Conservation (phyloP, 2,888 invertebrate species). For the Dendrolimus pini region DNA sequence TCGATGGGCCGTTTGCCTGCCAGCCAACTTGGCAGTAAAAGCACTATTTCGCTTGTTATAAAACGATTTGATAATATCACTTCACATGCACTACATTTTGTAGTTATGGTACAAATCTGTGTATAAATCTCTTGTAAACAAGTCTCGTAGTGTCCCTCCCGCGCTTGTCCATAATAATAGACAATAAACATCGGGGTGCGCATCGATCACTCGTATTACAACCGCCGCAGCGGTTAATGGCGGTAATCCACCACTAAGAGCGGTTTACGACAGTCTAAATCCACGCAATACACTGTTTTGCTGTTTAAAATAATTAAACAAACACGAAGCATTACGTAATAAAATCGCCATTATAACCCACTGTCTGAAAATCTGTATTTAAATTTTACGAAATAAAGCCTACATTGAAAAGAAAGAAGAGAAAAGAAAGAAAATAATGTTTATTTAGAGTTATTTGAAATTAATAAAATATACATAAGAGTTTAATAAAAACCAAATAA, state of each 20-base stretch:
- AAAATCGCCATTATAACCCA: neutral
- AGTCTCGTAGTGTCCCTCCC: conserved; percentile 21
- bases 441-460: too few relatives aligned
- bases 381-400: neutral
- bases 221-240: conserved; percentile 55
- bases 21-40: too few relatives aligned
- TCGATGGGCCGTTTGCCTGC: too few relatives aligned
- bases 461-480: too few relatives aligned
- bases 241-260: conserved; percentile 64
- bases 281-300: conserved; percentile 23
- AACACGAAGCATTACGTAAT: conserved; percentile 5
- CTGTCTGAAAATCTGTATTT: neutral
- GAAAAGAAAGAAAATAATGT: too few relatives aligned
- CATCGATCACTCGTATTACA: conserved; percentile 68
- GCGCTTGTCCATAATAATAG: conserved; percentile 30
- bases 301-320: conserved; percentile 24
- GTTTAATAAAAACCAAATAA: too few relatives aligned
- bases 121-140: neutral
- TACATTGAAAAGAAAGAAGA: too few relatives aligned
- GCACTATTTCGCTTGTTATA: too few relatives aligned
- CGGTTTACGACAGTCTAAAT: conserved; percentile 52
- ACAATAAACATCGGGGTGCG: conserved; percentile 49
- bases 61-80: too few relatives aligned
- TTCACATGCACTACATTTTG: neutral
- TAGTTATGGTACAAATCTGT: neutral